Percentiles rank a stretch among this genome's conserved stretches.
These are phyloP conservation scores for Odontomachus brunneus DNA, from an alignment of 1,140 invertebrate genomes.

Conservation along the genomic window DNA sequence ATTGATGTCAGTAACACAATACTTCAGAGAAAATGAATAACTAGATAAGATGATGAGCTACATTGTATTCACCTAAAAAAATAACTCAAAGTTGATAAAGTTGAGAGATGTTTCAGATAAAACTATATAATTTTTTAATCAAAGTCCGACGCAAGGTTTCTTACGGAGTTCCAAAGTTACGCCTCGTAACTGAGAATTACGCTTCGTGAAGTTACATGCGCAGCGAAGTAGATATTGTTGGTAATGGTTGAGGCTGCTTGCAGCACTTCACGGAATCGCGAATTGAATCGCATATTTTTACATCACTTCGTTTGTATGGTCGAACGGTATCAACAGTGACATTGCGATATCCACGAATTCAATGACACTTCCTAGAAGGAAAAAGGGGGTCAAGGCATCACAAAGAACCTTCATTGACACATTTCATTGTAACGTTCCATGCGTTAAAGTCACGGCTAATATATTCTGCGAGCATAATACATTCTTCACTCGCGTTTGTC, in stretches of 20 bases:
- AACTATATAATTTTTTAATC: not conserved
- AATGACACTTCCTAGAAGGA: conserved; percentile 17
- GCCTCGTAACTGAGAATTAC: not conserved
- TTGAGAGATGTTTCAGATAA: not conserved
- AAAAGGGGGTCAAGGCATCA: conserved; percentile 16
- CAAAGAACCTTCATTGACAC: not conserved
- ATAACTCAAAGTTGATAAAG: not conserved
- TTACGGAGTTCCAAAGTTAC: not conserved
- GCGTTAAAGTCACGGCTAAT: not conserved
- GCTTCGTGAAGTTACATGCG: not conserved
- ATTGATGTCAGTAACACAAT: not conserved
- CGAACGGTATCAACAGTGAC: not conserved
- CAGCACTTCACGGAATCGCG: not conserved
- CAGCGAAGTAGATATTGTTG: not conserved
- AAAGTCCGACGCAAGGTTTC: not conserved
- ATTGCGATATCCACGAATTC: conserved; percentile 9
- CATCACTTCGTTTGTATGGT: conserved; percentile 4
- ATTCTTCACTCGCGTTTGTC: not conserved
- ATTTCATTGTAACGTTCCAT: not conserved
- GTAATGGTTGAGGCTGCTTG: not conserved
- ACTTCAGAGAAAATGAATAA: not conserved
- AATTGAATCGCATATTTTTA: conserved; percentile 19
- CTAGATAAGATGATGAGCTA: not conserved
- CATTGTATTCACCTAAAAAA: not conserved
- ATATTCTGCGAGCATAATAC: not conserved